Conservation (phyloP, 2,888 invertebrate genomes). For the Drosophila dives region DNA sequence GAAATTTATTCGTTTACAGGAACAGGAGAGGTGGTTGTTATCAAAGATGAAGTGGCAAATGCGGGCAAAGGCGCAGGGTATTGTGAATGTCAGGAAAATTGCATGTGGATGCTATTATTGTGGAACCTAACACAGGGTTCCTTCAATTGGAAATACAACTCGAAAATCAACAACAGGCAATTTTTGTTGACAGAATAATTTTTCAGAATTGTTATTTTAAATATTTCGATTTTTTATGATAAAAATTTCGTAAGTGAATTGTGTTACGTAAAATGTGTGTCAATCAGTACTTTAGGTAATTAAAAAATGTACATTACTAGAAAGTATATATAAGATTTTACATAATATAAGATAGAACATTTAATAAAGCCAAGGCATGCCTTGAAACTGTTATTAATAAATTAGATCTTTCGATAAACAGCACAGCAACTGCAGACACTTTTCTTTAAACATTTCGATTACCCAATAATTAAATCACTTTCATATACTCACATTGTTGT, state of each 20-base stretch:
- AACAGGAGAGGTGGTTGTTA: slow-evolving; percentile 25
- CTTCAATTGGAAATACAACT: slow-evolving; percentile 8
- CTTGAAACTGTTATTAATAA: background rate
- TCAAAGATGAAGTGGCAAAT: slow-evolving; percentile 4
- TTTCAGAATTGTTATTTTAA: background rate
- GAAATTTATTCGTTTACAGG: slow-evolving; percentile 37
- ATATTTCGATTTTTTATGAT: background rate
- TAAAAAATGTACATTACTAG: background rate
- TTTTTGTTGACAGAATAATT: background rate
- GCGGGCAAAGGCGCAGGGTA: slow-evolving; percentile 10
- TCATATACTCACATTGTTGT: slow-evolving; percentile 70
- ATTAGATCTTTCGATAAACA: background rate
- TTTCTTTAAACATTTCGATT: background rate
- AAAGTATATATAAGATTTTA: background rate
- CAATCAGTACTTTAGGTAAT: background rate
- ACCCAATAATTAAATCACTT: background rate
- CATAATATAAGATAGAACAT: background rate
- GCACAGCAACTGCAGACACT: background rate
- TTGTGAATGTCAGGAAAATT: background rate
- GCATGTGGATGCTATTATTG: slow-evolving; percentile 19
- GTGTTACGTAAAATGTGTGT: background rate
- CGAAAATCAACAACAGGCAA: background rate
- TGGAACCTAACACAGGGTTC: background rate
- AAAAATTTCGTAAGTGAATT: background rate
- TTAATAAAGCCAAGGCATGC: background rate